Evolutionary conservation across 2,797 vertebrate species (phyloP), one percentile per base, ranked within the genome.

Genomic region (Spondyliosoma cantharus): DNA sequence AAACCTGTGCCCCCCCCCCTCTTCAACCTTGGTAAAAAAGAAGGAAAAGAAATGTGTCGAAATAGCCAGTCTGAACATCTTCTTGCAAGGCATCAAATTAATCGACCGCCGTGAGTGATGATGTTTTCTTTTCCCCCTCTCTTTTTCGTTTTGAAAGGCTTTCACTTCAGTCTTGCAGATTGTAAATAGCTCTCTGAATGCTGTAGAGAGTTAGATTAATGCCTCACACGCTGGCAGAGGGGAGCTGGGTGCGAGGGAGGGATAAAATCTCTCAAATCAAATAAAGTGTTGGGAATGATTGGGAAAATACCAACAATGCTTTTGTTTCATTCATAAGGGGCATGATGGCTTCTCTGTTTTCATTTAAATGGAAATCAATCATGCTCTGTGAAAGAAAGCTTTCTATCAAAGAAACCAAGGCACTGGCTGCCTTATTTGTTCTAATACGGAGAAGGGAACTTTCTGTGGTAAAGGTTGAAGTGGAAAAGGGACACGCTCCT

Each of bases 101-200:
- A 90, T 91, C 65, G 57, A 74, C 80, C 25, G 9, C 67, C 62
- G 29, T 92, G 77, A 91, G 74, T 88, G 78, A 86, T 86, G 83
- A 79, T 81, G 82, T 87, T 89, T 82, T 85, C 53, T 69, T 78
- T 56, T 49, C 70, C 68, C 16, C 15, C 19, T 60, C 43, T 72
- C 48, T 67, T 86, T 87, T 81, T 69, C 20, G 11, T 84, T 87
- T 88, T 82, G 71, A 88, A 88, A 91, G 62, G 75, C 71, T 87
- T 82, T 87, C 76, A 65, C 63, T 84, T 86, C 59, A 80, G 78
- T 83, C 67, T 68, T 8, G 59, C 53, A 74, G 73, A 86, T 90
- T 93, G 90, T 91, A 93, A 93, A 91, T 89, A 81, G 79, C 83
- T 85, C 56, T 89, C 50, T 78, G 79, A 90, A 87, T 83, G 78